phyloP scores from a whole-genome alignment of 1,140 invertebrate genomes.

The Triops cancriformis region DNA sequence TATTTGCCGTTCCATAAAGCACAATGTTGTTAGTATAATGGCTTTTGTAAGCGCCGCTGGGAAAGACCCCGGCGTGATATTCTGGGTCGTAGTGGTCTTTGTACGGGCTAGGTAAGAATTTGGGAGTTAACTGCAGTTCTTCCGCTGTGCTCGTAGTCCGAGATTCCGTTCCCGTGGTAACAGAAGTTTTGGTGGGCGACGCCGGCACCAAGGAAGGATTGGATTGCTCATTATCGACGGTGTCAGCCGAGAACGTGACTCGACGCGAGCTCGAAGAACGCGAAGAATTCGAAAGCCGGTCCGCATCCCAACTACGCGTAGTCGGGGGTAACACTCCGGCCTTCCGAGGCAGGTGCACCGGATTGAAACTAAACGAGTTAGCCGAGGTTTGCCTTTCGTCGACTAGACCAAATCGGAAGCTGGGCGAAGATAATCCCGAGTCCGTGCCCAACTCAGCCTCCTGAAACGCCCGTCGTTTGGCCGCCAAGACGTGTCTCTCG shows the following conservation, averaged over 20 bases:
- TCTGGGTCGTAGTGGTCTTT: neutral
- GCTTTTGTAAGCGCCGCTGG: neutral
- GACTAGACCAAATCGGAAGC: neutral
- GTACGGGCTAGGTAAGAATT: slow-evolving; percentile 18
- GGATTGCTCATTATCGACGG: slow-evolving; percentile 25
- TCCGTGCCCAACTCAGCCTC: slow-evolving; percentile 6
- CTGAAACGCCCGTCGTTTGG: slow-evolving; percentile 14
- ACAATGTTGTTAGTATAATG: slow-evolving; percentile 24
- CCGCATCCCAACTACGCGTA: slow-evolving; percentile 17
- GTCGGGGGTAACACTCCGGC: neutral
- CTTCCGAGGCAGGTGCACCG: neutral
- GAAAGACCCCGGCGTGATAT: neutral
- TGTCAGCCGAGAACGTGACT: slow-evolving; percentile 26
- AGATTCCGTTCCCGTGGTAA: neutral
- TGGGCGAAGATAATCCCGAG: slow-evolving; percentile 19
- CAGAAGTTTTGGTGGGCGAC: neutral
- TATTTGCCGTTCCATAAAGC: neutral
- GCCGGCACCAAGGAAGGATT: neutral
- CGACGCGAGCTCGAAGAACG: slow-evolving; percentile 26
- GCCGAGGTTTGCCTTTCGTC: slow-evolving; percentile 11
- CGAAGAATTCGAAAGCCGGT: slow-evolving; percentile 21
- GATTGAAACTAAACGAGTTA: neutral
- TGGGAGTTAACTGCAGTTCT: slow-evolving; percentile 23
- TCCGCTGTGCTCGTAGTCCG: neutral
- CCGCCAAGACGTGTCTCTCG: neutral